phyloP scores from a whole-genome alignment of 2,113 vertebrate species.

The Cynopterus brachyotis region DNA sequence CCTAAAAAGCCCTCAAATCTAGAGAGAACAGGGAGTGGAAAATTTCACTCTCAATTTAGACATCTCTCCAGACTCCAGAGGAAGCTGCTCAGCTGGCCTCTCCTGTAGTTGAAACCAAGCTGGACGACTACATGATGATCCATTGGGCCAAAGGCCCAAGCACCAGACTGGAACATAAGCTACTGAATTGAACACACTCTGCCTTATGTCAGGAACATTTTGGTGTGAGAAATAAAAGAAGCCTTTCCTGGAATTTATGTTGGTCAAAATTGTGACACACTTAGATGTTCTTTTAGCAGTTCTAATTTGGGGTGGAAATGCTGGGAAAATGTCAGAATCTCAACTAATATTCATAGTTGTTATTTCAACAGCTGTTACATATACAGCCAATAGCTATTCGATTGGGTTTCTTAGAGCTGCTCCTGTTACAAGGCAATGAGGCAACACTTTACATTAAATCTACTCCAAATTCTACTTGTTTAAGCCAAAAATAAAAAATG shows the following conservation, averaged over 20 bases:
- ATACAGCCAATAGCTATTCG: background rate
- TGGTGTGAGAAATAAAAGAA: constrained; percentile 54
- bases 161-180: background rate
- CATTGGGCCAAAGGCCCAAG: background rate
- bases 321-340: background rate
- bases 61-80: constrained; percentile 32
- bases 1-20: background rate
- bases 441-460: background rate
- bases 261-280: constrained; percentile 3
- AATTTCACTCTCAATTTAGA: constrained; percentile 57
- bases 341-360: background rate
- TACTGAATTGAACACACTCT: background rate
- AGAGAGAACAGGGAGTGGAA: constrained; percentile 51
- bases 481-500: background rate
- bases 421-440: background rate
- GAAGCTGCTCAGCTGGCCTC: constrained; percentile 30
- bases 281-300: constrained; percentile 9
- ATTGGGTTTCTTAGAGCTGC: background rate
- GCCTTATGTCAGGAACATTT: constrained; percentile 25
- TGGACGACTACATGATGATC: background rate
- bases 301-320: background rate
- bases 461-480: background rate
- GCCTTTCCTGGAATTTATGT: background rate
- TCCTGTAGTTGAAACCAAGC: background rate
- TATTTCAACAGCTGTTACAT: constrained; percentile 5